Conservation (phyloP, 2,113 vertebrate genomes). For the Microtus richardsoni region DNA sequence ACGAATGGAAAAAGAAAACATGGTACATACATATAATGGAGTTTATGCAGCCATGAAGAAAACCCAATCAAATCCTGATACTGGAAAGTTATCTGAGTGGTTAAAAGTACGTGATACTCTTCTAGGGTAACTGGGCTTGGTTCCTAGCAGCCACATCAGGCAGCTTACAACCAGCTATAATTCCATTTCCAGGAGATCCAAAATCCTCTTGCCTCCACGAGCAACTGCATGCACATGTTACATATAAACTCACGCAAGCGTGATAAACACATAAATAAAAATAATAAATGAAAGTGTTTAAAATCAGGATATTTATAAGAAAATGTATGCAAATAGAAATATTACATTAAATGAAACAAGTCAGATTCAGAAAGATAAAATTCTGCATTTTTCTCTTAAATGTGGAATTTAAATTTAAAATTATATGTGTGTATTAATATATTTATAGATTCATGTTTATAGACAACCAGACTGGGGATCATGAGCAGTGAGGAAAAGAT, state of each 20-base stretch:
- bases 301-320: not conserved
- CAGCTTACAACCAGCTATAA: not conserved
- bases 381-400: not conserved
- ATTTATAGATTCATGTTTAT: not conserved
- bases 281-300: not conserved
- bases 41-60: not conserved
- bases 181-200: not conserved
- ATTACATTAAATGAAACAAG: not conserved
- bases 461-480: not conserved
- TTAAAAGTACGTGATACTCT: not conserved
- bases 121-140: not conserved
- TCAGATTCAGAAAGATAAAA: not conserved
- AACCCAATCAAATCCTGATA: not conserved
- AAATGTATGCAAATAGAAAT: not conserved
- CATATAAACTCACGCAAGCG: not conserved
- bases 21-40: not conserved
- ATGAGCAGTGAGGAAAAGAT: not conserved
- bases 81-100: not conserved
- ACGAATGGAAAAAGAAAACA: not conserved
- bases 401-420: not conserved
- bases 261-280: not conserved
- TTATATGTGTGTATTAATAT: not conserved
- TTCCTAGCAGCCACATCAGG: not conserved
- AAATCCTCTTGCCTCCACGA: not conserved
- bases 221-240: not conserved